Evolutionary conservation across 1,140 invertebrate genomes (phyloP).

Genomic region (Bombus soroeensis): DNA sequence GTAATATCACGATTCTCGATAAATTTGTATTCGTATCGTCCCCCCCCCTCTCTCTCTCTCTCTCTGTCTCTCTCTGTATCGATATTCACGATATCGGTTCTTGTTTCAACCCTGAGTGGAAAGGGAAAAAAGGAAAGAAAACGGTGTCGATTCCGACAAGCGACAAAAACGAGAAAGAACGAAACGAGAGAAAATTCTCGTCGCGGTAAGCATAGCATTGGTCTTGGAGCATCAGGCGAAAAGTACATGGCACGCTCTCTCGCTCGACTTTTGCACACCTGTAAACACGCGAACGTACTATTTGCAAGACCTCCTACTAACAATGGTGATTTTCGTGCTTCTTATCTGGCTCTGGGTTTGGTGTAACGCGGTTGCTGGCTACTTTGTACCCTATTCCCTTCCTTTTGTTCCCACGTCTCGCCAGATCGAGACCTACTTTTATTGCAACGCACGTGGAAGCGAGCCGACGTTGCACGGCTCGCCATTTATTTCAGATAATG

Average conservation of each 20-base stretch:
- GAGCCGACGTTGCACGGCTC: slow-evolving; percentile 57
- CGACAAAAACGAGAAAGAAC: not conserved
- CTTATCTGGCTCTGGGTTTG: slow-evolving; percentile 80
- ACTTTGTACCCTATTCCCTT: slow-evolving; percentile 75
- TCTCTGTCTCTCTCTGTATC: slow-evolving; percentile 60
- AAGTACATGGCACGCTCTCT: slow-evolving; percentile 49
- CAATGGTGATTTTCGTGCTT: slow-evolving; percentile 78
- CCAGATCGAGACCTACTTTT: slow-evolving; percentile 15
- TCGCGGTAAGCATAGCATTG: slow-evolving; percentile 16
- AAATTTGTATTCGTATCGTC: not conserved
- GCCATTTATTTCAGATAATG: slow-evolving; percentile 76
- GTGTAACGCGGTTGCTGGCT: slow-evolving; percentile 82
- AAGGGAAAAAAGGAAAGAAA: not conserved
- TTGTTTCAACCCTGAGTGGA: not conserved
- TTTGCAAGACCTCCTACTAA: slow-evolving; percentile 74
- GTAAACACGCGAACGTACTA: slow-evolving; percentile 65
- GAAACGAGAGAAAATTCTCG: slow-evolving; percentile 1
- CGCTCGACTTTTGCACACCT: slow-evolving; percentile 61
- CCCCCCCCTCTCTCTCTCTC: not conserved
- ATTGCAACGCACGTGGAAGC: not conserved
- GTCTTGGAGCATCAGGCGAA: not conserved
- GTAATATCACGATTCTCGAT: not conserved
- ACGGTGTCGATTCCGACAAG: not conserved
- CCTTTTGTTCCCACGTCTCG: slow-evolving; percentile 38
- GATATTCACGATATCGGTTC: not conserved